Conservation (phyloP, 1,140 invertebrate genomes). For the Meteorus sp. region DNA sequence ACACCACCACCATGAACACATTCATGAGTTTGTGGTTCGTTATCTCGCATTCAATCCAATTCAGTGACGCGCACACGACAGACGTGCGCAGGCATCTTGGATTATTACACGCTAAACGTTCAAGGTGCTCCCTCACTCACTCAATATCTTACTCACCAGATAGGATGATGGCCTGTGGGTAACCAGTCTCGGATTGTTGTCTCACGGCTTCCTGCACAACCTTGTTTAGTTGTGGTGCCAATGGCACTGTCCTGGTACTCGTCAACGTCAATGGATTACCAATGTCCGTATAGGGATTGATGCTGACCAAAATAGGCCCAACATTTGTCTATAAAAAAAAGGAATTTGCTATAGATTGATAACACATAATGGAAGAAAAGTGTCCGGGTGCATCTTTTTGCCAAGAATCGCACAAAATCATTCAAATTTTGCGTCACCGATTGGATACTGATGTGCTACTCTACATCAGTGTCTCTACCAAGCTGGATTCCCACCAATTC, state of each 20-base stretch:
- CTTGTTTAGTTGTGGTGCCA: slow-evolving; percentile 76
- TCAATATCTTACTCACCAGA: no score
- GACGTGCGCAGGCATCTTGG: not conserved
- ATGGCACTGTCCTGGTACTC: slow-evolving; percentile 73
- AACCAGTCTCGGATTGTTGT: slow-evolving; percentile 90
- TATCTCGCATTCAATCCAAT: not conserved
- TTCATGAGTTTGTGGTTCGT: slow-evolving; percentile 15
- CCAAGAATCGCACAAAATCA: no score
- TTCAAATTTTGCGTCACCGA: no score
- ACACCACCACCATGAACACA: slow-evolving; percentile 1
- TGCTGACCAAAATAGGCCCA: slow-evolving; percentile 84
- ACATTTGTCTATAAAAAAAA: slow-evolving; percentile 76
- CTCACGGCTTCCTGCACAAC: slow-evolving; percentile 90
- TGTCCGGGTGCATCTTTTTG: no score
- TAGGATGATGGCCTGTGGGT: slow-evolving; percentile 91
- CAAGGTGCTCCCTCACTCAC: no score
- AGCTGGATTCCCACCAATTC: no score
- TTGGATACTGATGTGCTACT: no score
- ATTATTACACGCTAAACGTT: not conserved
- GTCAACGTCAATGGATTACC: slow-evolving; percentile 85
- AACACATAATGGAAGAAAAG: no score
- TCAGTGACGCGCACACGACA: not conserved
- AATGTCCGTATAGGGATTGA: slow-evolving; percentile 86
- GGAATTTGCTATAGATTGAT: no score
- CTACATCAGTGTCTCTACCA: no score